Base-by-base conservation (phyloP, 2,888 invertebrate species). In the Gasteruption jaculator region DNA sequence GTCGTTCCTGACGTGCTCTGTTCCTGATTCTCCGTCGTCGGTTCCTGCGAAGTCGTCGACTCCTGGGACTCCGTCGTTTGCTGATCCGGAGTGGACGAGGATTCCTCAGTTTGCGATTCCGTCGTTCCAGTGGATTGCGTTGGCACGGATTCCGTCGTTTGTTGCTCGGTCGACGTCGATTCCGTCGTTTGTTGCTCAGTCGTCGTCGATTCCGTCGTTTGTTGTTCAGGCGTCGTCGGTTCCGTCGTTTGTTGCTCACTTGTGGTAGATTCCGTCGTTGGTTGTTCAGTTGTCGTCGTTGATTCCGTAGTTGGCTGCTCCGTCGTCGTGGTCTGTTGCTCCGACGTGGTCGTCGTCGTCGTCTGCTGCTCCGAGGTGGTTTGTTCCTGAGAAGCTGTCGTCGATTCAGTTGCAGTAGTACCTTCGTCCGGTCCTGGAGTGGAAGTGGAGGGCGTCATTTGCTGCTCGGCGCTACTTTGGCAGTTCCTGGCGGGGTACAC, bases 401-500 rank as follows among this genome's bases (percentile, higher is more conserved):
- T 46, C 10, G 35, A 12, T 38, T 20, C 37, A 32, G 32, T 5
- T 48, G 39, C 3, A 42, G n/a, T n/a, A n/a, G n/a, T 41, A 11
- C 29, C 20, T 11, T 45, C 35, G 3, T 15, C 20, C 15, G 47
- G 43, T 11, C 33, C 43, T 20, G 43, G 22, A 5, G 48, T 16
- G 16, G 39, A 26, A 5, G 44, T 43, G 6, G 52, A n/a, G n/a
- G n/a, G n/a, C n/a, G n/a, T n/a, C n/a, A n/a, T n/a, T n/a, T n/a
- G n/a, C n/a, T n/a, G n/a, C n/a, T n/a, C n/a, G n/a, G 45, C 8
- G 6, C 38, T 35, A 8, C 31, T 46, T 3, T 37, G 18, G 25
- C 69, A 69, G 31, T 66, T 53, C 52, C 66, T 57, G 0, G 58
- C 72, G n/a, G 82, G 81, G 57, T 81, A 79, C 11, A 82, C 79